phyloP scores from a whole-genome alignment of 1,140 invertebrate species.

The Charaxes varanes region DNA sequence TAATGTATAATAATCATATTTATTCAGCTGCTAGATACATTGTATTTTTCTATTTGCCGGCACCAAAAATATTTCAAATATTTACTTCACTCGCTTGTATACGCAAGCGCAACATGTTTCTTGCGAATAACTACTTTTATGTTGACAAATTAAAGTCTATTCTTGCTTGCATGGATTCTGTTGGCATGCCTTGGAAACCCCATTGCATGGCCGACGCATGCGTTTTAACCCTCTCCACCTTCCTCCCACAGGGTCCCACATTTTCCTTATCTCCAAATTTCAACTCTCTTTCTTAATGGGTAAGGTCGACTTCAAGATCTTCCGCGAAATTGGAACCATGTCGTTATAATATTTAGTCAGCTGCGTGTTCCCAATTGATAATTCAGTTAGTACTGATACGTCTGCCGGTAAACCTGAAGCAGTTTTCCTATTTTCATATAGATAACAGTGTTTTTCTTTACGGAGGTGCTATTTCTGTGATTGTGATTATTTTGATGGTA shows the following conservation, averaged over 20 bases:
- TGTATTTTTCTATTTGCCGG: background rate
- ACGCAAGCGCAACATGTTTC: slow-evolving; percentile 18
- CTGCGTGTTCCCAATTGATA: slow-evolving; percentile 63
- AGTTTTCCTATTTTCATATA: slow-evolving; percentile 16
- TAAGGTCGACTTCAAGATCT: slow-evolving; percentile 39
- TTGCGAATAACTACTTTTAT: background rate
- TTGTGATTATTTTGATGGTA: background rate
- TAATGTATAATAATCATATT: background rate
- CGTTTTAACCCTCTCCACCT: slow-evolving; percentile 13
- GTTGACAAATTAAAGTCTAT: background rate
- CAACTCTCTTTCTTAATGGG: background rate
- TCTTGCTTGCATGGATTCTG: background rate
- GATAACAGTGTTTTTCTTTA: slow-evolving; percentile 2
- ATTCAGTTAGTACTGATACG: slow-evolving; percentile 57
- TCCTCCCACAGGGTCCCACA: slow-evolving; percentile 14
- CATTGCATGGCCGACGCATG: slow-evolving; percentile 25
- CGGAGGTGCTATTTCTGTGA: slow-evolving; percentile 9
- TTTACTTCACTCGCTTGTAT: background rate
- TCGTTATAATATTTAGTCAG: slow-evolving; percentile 56
- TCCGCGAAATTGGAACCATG: slow-evolving; percentile 31
- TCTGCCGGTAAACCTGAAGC: slow-evolving; percentile 41
- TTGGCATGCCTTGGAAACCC: slow-evolving; percentile 10
- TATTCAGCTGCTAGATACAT: slow-evolving; percentile 1
- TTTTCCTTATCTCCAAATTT: background rate
- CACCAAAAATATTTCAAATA: slow-evolving; percentile 5